Conservation (phyloP, 1,140 invertebrate species). For the Drosophila varians region DNA sequence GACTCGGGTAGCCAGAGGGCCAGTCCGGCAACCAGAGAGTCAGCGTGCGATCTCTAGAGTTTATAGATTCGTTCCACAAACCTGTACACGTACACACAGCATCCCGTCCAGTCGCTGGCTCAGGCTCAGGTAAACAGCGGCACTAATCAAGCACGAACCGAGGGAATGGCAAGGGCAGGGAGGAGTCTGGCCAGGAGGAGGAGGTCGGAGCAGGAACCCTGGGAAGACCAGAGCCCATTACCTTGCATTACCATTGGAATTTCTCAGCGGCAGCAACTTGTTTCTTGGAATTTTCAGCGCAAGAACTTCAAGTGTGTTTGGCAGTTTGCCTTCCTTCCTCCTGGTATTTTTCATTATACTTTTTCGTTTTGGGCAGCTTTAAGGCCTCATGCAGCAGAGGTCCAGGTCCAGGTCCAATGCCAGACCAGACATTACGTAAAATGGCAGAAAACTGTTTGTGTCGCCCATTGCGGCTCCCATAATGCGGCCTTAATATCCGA, state of each 20-base stretch:
- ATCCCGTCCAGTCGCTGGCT: slow-evolving; percentile 5
- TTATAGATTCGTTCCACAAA: slow-evolving; percentile 80
- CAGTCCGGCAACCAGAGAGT: slow-evolving; percentile 12
- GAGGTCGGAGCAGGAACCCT: slow-evolving; percentile 7
- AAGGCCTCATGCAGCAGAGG: background rate
- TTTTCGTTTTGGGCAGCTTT: slow-evolving; percentile 39
- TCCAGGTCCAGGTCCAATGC: slow-evolving; percentile 46
- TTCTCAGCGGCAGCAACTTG: slow-evolving; percentile 66
- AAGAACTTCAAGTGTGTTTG: slow-evolving; percentile 62
- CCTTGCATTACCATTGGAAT: slow-evolving; percentile 74
- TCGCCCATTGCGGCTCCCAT: slow-evolving; percentile 60
- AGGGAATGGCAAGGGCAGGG: slow-evolving; percentile 8
- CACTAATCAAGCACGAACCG: slow-evolving; percentile 67
- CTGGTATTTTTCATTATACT: background rate
- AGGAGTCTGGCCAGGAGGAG: background rate
- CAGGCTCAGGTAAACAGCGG: slow-evolving; percentile 74
- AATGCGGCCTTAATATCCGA: slow-evolving; percentile 51
- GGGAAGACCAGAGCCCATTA: slow-evolving; percentile 52
- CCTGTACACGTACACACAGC: slow-evolving; percentile 51
- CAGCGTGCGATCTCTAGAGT: slow-evolving; percentile 63
- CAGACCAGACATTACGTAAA: slow-evolving; percentile 40
- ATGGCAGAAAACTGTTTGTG: slow-evolving; percentile 40
- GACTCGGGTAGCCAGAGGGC: slow-evolving; percentile 3
- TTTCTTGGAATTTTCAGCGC: slow-evolving; percentile 67
- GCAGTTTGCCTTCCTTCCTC: slow-evolving; percentile 1